Evolutionary conservation across 1,140 invertebrate genomes (phyloP).

Genomic region (Reticulitermes speratus): DNA sequence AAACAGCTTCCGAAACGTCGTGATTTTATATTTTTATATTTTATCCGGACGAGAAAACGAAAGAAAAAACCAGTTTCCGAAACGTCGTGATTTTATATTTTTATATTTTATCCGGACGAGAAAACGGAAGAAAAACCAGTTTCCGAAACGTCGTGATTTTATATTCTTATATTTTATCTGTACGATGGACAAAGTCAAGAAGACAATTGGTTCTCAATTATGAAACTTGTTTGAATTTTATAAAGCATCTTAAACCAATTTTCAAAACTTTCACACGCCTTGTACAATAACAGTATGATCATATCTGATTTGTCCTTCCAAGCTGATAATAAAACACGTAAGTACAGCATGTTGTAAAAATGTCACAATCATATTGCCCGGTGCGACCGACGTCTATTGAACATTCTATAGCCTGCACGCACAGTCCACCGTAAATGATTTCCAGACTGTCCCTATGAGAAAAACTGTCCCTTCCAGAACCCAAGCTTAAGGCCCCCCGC

Average conservation of each 20-base stretch:
- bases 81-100: no score
- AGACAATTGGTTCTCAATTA: no score
- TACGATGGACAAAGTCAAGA: no score
- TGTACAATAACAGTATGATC: not conserved
- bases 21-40: no score
- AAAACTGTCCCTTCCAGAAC: not conserved
- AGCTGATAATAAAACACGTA: not conserved
- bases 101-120: no score
- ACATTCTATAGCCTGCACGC: not conserved
- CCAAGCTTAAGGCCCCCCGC: not conserved
- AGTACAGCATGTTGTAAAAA: not conserved
- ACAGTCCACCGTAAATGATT: not conserved
- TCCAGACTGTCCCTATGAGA: not conserved
- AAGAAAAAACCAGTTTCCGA: no score
- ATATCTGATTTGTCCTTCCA: not conserved
- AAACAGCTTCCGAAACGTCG: no score
- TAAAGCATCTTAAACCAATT: not conserved
- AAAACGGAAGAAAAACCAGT: no score
- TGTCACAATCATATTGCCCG: not conserved
- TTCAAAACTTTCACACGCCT: not conserved
- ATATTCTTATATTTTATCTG: no score
- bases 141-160: no score
- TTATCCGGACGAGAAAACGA: no score
- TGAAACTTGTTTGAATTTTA: not conserved
- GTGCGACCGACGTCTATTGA: not conserved